Evolutionary conservation across 2,888 invertebrate species (phyloP), one percentile per base, ranked within the genome.

Genomic region (Sarcophaga rosellei): DNA sequence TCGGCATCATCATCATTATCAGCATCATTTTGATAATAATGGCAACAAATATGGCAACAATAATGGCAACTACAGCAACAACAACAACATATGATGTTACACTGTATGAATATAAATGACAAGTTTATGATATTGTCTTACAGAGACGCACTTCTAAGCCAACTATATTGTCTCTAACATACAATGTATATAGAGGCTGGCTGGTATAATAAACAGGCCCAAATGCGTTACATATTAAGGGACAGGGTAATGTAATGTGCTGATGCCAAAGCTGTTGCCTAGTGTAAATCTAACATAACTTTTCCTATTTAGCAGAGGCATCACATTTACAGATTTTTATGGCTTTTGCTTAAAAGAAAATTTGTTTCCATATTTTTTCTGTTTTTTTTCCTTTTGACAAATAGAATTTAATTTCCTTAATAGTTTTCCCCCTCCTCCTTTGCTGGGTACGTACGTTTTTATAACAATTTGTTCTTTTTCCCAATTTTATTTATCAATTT

Each of bases 81-180:
- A 74, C 62, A 78, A 53, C 53, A 53, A 17, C 12, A 15, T 44
- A 61, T 70, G 70, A 75, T 17, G 4, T 44, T 70, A 63, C 81
- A 47, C 57, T 4, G 11, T 70, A 70, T 82, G 85, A 85, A 85
- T 85, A 81, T 75, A 78, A 85, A 85, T 78, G 45, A 78, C 21
- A 53, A n/a, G 35, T 35, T 35, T 35, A 35, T 35, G 35, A 35
- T 35, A 35, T 35, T 35, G 35, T 35, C 10, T 35, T 35, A 35
- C 35, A 35, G 2, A 35, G 10, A 0, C 35, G 10, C 0, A 35
- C 8, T 35, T 35, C 35, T 35, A 35, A 35, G 35, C 35, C 35
- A 35, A 35, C 35, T 35, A 10, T 35, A 2, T 35, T 35, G 2
- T 10, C 35, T 35, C 35, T 35, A 25, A 25, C 25, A 25, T 3